Percentiles rank a stretch among this genome's conserved stretches.
These are phyloP conservation scores for Aelia acuminata DNA, from an alignment of 2,888 invertebrate genomes.

Conservation along the genomic window DNA sequence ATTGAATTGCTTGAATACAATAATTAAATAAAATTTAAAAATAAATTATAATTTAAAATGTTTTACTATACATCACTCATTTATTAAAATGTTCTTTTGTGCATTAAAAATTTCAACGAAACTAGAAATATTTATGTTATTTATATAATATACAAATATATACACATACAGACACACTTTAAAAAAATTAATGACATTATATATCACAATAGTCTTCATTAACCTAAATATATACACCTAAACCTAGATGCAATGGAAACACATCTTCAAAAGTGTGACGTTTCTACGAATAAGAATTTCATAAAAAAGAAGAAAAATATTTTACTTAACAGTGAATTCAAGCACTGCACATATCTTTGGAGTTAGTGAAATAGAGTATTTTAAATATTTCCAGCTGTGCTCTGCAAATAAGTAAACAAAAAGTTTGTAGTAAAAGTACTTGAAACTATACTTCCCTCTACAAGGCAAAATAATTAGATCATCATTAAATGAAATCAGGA, in stretches of 20 bases:
- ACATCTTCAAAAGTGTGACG: not conserved
- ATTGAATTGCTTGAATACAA: not conserved
- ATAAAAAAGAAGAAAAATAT: slow-evolving; percentile 4
- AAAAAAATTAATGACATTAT: slow-evolving; percentile 8
- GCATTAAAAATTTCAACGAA: slow-evolving; percentile 28
- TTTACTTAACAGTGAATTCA: not conserved
- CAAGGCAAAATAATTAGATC: not conserved
- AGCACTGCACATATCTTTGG: slow-evolving; percentile 11
- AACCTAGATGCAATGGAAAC: slow-evolving; percentile 22
- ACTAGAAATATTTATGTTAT: slow-evolving; percentile 8
- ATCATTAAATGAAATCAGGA: not conserved
- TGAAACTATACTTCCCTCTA: not conserved
- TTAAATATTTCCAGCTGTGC: not conserved
- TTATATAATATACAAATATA: slow-evolving; percentile 41
- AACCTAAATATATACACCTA: slow-evolving; percentile 32
- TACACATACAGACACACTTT: slow-evolving; percentile 46
- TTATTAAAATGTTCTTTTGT: slow-evolving; percentile 27
- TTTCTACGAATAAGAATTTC: not conserved
- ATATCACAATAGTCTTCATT: slow-evolving; percentile 44
- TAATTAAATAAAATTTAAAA: slow-evolving; percentile 24
- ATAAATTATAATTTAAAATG: slow-evolving; percentile 9
- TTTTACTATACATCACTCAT: slow-evolving; percentile 6
- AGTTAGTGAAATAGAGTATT: not conserved
- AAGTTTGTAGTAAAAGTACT: not conserved
- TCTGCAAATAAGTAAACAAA: not conserved